These are phyloP conservation scores for Perithous albicinctus DNA, from an alignment of 2,888 invertebrate genomes.

Conservation along the genomic window DNA sequence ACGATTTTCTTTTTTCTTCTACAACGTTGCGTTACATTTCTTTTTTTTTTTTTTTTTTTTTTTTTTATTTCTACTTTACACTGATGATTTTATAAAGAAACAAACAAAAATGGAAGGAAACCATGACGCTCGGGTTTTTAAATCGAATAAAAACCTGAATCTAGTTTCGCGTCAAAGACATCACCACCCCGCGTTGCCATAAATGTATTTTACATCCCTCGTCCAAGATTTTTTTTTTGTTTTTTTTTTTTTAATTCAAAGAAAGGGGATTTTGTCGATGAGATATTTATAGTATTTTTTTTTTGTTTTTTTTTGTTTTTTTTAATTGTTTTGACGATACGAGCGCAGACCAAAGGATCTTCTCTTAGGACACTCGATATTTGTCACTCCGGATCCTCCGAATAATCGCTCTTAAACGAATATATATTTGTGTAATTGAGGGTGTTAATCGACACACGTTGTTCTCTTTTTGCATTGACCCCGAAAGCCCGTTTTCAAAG, in stretches of 20 bases:
- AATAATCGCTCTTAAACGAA: constrained; percentile 17
- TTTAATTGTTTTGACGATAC: constrained; percentile 15
- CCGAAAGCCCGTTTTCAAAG: no score
- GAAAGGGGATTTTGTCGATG: constrained; percentile 32
- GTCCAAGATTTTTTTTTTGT: constrained; percentile 35
- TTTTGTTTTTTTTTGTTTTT: background rate
- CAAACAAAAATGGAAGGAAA: constrained; percentile 33
- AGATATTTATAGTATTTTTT: constrained; percentile 16
- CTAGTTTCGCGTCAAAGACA: constrained; percentile 68
- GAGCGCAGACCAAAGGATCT: constrained; percentile 43
- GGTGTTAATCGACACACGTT: background rate
- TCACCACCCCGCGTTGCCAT: constrained; percentile 78
- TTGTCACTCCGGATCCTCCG: constrained; percentile 40
- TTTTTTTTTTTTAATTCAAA: no score
- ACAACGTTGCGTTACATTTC: constrained; percentile 61
- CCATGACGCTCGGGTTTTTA: constrained; percentile 63
- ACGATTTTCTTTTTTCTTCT: constrained; percentile 67
- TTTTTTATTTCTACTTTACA: no score
- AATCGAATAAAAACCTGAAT: background rate
- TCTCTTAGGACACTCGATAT: constrained; percentile 37
- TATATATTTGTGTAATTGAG: constrained; percentile 56
- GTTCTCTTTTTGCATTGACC: constrained; percentile 9
- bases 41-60: no score
- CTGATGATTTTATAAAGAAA: constrained; percentile 48
- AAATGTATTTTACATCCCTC: constrained; percentile 70